phyloP scores from a whole-genome alignment of 2,888 invertebrate genomes.

The Heliconius ethilla region DNA sequence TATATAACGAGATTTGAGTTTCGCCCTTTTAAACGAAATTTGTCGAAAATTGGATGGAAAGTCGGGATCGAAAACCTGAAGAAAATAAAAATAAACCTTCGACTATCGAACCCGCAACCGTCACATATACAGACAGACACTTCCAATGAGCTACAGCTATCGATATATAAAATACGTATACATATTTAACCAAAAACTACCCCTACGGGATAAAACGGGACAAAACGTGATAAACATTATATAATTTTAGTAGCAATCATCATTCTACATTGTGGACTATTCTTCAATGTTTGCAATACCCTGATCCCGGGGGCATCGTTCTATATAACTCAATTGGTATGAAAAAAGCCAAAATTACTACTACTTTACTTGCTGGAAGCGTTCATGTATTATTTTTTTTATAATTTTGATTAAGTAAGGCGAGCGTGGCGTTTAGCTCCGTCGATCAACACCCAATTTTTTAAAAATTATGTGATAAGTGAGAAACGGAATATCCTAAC shows the following conservation, averaged over 20 bases:
- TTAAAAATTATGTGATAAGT: neutral
- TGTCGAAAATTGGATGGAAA: too few species aligned
- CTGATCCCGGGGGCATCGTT: conserved; percentile 48
- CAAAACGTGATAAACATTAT: neutral
- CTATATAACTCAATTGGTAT: conserved; percentile 48
- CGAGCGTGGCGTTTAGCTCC: neutral
- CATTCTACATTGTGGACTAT: conserved; percentile 31
- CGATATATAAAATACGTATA: neutral
- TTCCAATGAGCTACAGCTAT: neutral
- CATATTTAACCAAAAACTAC: neutral
- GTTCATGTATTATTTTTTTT: neutral
- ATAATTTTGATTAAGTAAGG: neutral
- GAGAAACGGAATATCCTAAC: too few species aligned
- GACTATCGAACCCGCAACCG: too few species aligned
- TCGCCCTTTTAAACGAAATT: neutral
- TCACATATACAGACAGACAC: neutral
- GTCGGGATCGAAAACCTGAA: too few species aligned
- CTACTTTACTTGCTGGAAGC: neutral
- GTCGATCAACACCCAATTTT: neutral
- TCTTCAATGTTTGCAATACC: conserved; percentile 46
- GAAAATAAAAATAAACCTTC: too few species aligned
- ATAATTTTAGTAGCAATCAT: conserved; percentile 27
- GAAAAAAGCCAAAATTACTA: conserved; percentile 38
- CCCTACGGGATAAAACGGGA: neutral
- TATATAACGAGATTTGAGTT: neutral